Evolutionary conservation across 2,888 invertebrate genomes (phyloP).

Genomic region (Alloscopus bannaensis): DNA sequence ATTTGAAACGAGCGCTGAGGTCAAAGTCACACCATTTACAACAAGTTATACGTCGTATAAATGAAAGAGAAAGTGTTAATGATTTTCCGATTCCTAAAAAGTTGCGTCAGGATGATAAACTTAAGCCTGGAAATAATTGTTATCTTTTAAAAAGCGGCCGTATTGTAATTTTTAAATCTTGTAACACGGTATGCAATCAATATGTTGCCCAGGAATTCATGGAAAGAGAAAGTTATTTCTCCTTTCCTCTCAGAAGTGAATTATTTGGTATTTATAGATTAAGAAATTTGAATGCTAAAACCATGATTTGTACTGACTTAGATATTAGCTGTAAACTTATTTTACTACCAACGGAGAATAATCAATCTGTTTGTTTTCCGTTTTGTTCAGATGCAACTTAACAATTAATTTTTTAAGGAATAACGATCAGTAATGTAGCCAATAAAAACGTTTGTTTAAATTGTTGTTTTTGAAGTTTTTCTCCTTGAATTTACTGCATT

Average conservation of each 20-base stretch:
- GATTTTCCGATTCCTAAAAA: background rate
- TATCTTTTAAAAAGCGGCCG: background rate
- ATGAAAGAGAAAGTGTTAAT: background rate
- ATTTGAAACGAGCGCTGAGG: conserved; percentile 61
- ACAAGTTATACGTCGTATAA: conserved; percentile 45
- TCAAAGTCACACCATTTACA: conserved; percentile 17
- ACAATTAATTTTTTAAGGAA: no score
- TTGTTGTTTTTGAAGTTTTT: no score
- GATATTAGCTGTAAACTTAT: no score
- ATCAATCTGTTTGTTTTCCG: no score
- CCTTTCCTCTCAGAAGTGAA: background rate
- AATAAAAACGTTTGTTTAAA: no score
- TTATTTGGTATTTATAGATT: background rate
- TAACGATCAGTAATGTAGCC: no score
- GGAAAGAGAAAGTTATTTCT: background rate
- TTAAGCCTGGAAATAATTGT: background rate
- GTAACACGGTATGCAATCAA: background rate
- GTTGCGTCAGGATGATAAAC: background rate
- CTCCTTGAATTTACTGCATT: no score
- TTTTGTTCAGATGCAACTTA: no score
- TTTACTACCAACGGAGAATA: no score
- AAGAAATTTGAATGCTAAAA: background rate
- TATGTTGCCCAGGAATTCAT: background rate
- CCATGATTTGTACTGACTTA: no score
- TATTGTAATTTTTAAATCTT: background rate